A percentile compares a stretch with the other conserved stretches of the same genome.
Conservation (phyloP, 2,113 vertebrate species). For the Pteruthius melanotis region DNA sequence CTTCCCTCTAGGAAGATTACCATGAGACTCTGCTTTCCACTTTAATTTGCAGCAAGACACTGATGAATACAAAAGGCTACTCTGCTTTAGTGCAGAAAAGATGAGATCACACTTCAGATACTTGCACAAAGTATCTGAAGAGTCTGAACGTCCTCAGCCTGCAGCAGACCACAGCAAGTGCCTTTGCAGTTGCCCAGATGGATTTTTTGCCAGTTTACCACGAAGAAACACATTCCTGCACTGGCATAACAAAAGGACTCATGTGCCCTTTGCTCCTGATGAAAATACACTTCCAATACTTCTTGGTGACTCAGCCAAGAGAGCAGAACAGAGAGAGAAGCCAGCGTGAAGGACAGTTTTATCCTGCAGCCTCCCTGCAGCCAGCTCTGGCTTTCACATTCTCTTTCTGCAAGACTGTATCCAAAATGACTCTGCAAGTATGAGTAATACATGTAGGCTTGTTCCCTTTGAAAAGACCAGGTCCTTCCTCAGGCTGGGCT, state of each 20-base stretch:
- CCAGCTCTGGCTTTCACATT: neutral
- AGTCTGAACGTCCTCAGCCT: neutral
- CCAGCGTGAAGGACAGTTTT: neutral
- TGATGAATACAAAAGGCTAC: neutral
- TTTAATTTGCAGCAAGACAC: neutral
- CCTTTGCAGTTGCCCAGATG: neutral
- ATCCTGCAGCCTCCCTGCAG: neutral
- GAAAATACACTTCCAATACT: neutral
- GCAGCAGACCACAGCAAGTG: neutral
- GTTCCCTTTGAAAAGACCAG: neutral
- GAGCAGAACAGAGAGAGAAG: neutral
- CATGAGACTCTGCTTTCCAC: neutral
- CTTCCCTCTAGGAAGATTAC: neutral
- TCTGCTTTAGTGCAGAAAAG: neutral
- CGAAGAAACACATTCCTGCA: neutral
- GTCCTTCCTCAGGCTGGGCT: neutral
- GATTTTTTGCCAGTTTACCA: neutral
- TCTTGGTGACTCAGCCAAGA: neutral
- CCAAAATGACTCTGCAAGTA: neutral
- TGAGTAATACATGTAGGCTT: neutral
- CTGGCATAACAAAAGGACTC: neutral
- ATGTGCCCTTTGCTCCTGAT: neutral
- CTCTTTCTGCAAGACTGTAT: neutral
- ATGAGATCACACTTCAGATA: neutral
- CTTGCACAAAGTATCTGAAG: neutral